phyloP scores from a whole-genome alignment of 1,140 invertebrate species.

The Carcinoscorpius rotundicauda region DNA sequence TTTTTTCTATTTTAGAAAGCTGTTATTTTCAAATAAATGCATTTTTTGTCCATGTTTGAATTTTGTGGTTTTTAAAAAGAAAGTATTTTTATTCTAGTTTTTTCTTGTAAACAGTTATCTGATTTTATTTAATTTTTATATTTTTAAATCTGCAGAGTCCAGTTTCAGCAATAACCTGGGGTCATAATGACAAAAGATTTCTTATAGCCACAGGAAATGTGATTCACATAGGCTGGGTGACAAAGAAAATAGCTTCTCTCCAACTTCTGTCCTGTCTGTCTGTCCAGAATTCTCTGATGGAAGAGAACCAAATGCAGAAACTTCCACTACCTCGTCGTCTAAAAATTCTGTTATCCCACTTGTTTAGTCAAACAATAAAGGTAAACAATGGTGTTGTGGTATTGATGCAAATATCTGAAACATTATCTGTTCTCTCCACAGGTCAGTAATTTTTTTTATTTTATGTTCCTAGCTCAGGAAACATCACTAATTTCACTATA shows the following conservation, averaged over 20 bases:
- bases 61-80: too few species aligned
- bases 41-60: too few species aligned
- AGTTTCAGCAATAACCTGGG: constrained; percentile 90
- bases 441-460: too few species aligned
- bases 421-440: too few species aligned
- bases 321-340: constrained; percentile 75
- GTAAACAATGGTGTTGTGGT: constrained; percentile 39
- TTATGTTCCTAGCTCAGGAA: too few species aligned
- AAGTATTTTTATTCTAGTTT: too few species aligned
- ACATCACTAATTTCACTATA: too few species aligned
- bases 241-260: constrained; percentile 68
- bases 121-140: not conserved
- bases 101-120: not conserved
- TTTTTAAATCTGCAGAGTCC: constrained; percentile 30
- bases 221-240: constrained; percentile 79
- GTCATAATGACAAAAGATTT: constrained; percentile 86
- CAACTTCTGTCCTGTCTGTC: constrained; percentile 71
- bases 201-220: constrained; percentile 77
- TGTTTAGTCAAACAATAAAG: constrained; percentile 91
- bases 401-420: too few species aligned
- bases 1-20: too few species aligned
- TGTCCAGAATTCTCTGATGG: constrained; percentile 45
- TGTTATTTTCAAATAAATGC: too few species aligned
- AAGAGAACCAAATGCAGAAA: constrained; percentile 42
- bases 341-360: constrained; percentile 64